Conservation (phyloP, 2,113 vertebrate species). For the Neodontobutis hainanensis region DNA sequence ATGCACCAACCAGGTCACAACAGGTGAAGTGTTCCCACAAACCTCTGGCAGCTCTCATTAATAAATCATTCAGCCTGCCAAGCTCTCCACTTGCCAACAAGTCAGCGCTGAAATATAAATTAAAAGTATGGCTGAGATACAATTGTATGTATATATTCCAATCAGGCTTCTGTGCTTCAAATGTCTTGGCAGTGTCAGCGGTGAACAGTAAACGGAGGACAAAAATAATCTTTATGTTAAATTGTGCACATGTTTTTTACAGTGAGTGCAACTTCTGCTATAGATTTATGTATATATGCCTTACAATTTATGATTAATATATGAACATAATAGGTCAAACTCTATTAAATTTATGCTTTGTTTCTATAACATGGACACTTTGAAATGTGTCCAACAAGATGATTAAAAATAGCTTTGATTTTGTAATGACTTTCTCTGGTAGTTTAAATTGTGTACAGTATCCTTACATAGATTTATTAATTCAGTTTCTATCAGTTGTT, state of each 20-base stretch:
- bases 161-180: slow-evolving; percentile 21
- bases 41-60: slow-evolving; percentile 39
- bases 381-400: slow-evolving; percentile 1
- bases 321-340: neutral
- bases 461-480: no score
- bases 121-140: slow-evolving; percentile 29
- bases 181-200: slow-evolving; percentile 27
- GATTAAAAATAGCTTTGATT: neutral
- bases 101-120: slow-evolving; percentile 57
- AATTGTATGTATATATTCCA: slow-evolving; percentile 7
- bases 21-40: slow-evolving; percentile 45
- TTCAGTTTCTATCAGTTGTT: no score
- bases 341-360: neutral
- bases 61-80: slow-evolving; percentile 60
- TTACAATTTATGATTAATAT: neutral
- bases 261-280: slow-evolving; percentile 3
- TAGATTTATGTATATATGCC: slow-evolving; percentile 19
- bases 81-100: slow-evolving; percentile 50
- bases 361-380: neutral
- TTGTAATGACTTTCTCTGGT: no score
- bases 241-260: slow-evolving; percentile 33
- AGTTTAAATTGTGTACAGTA: no score
- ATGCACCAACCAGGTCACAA: slow-evolving; percentile 35
- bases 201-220: slow-evolving; percentile 15
- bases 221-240: slow-evolving; percentile 5